Base-by-base conservation (phyloP, 2,113 vertebrate genomes). In the Pelodiscus sinensis region DNA sequence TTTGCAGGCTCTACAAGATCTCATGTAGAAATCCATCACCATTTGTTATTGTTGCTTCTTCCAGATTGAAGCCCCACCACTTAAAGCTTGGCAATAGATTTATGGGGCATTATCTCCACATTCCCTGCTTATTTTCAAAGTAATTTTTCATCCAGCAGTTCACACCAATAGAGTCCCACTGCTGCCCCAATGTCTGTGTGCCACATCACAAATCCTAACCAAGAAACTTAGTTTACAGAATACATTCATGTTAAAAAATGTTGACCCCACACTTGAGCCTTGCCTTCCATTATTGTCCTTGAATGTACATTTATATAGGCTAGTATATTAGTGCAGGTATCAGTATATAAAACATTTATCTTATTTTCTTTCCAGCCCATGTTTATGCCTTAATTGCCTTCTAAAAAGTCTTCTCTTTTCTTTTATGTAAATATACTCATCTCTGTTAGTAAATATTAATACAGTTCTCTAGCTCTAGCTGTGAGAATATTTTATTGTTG, bases 401-500 rank as follows among this genome's bases (percentile, higher is more conserved):
- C 95, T 89, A 0, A 13, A 94, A 97, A 94, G 90, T 88, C 90
- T 81, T 87, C 77, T 93, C 25, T 84, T 82, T 94, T 90, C 96
- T 94, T 97, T 96, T 85, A 84, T 89, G 82, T 95, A 97, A 97
- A 96, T 91, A 90, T 78, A 93, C 91, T 94, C 89, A 87, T 75
- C 82, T 79, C 93, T 75, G 12, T 86, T 97, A 94, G 96, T 96
- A 97, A 98, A 97, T 93, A 94, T 96, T 96, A 97, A 91, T 93
- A 92, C 85, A 92, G 24, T 94, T 89, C 94, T 96, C 77, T 96
- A 89, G 38, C 44, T 81, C 96, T 94, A 96, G 90, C 90, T 97
- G 95, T 93, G 92, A 94, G 88, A 96, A 97, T 71, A 82, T 92
- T 93, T 97, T 96, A 90, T 97, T 96, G 81, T 93, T 91, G 77